Evolutionary conservation across 2,888 invertebrate species (phyloP).

Genomic region (Drosophila antonietae): DNA sequence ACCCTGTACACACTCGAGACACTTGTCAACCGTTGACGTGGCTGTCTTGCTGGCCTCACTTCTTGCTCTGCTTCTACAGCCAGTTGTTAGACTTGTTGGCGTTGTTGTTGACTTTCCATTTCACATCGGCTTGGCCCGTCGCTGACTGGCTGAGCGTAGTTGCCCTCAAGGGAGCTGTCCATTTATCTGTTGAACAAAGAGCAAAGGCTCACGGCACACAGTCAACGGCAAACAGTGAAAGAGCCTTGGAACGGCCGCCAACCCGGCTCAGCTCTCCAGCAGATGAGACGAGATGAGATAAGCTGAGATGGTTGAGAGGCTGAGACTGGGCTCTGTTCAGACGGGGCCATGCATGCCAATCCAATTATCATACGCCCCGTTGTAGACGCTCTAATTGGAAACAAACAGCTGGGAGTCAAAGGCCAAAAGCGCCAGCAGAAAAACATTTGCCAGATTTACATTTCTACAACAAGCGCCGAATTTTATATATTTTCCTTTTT

Average conservation of each 20-base stretch:
- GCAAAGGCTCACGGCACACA: conserved; percentile 45
- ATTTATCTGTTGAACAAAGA: conserved; percentile 70
- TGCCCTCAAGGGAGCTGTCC: conserved; percentile 60
- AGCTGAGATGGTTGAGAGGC: not conserved
- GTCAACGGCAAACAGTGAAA: conserved; percentile 44
- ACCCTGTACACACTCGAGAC: conserved; percentile 18
- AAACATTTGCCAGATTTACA: conserved; percentile 70
- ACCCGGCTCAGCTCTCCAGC: not conserved
- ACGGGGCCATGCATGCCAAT: conserved; percentile 67
- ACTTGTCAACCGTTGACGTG: conserved; percentile 76
- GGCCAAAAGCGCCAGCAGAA: conserved; percentile 53
- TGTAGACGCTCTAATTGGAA: conserved; percentile 72
- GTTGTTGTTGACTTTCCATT: conserved; percentile 60
- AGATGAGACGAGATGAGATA: conserved; percentile 9
- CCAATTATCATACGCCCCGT: conserved; percentile 76
- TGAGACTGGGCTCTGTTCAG: not conserved
- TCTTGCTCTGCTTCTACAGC: conserved; percentile 43
- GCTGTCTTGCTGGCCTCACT: conserved; percentile 55
- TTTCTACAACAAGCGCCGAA: conserved; percentile 54
- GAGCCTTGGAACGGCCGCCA: conserved; percentile 49
- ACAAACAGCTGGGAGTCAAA: conserved; percentile 74
- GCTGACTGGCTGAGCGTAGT: conserved; percentile 14
- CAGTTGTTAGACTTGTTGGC: conserved; percentile 27
- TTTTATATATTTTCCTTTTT: conserved; percentile 40
- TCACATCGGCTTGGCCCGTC: conserved; percentile 17